Evolutionary conservation across 2,797 vertebrate species (phyloP).

Genomic region (Lates japonicus): DNA sequence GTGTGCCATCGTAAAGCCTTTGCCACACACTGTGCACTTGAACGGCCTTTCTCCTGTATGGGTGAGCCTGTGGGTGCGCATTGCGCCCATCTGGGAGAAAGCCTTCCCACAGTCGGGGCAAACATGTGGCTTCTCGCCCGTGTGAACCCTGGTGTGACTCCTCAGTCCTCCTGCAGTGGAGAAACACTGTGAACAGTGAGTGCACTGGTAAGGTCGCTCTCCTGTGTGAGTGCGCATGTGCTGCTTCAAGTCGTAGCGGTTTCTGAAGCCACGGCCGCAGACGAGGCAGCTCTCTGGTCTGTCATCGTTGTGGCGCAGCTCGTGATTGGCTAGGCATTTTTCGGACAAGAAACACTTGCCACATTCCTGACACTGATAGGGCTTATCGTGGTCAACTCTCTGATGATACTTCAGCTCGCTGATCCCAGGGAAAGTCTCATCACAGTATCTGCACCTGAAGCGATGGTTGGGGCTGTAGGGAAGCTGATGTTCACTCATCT

Average conservation of each 20-base stretch:
- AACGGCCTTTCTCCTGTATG: conserved; percentile 84
- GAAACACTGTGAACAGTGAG: conserved; percentile 83
- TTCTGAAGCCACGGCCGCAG: conserved; percentile 81
- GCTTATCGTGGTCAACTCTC: conserved; percentile 82
- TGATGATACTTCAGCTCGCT: conserved; percentile 85
- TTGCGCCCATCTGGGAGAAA: conserved; percentile 84
- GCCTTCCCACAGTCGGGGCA: conserved; percentile 84
- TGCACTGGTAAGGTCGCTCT: conserved; percentile 84
- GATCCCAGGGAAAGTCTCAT: conserved; percentile 83
- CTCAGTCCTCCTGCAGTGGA: conserved; percentile 82
- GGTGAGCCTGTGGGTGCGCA: conserved; percentile 84
- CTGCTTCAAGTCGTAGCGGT: conserved; percentile 84
- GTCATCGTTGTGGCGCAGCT: conserved; percentile 82
- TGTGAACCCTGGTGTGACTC: conserved; percentile 85
- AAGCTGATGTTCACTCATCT: conserved; percentile 84
- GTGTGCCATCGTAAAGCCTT: conserved; percentile 84
- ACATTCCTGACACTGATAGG: conserved; percentile 83
- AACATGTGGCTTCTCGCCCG: conserved; percentile 81
- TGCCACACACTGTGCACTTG: conserved; percentile 82
- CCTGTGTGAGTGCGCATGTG: conserved; percentile 85
- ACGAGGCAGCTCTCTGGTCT: conserved; percentile 80
- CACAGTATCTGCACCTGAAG: conserved; percentile 83
- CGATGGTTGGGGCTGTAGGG: conserved; percentile 84
- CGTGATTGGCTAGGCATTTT: conserved; percentile 82
- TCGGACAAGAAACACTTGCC: conserved; percentile 84